Conservation (phyloP, 2,797 vertebrate species). For the Crenichthys baileyi region DNA sequence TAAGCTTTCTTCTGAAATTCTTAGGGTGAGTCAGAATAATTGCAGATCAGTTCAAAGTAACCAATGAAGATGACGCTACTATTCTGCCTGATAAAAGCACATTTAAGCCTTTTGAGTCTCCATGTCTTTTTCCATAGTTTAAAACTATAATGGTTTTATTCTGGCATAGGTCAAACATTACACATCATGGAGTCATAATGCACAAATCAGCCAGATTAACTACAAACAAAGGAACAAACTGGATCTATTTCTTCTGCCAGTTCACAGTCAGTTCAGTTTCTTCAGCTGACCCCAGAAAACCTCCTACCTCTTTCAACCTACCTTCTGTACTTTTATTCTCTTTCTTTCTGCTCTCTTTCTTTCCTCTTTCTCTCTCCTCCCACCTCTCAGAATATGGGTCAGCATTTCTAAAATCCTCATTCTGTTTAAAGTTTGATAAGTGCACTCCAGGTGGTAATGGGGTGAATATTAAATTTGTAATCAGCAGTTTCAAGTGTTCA, state of each 20-base stretch:
- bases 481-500: constrained; percentile 50
- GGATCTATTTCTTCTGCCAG: constrained; percentile 37
- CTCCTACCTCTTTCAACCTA: constrained; percentile 20
- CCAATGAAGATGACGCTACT: neutral
- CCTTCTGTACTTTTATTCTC: constrained; percentile 22
- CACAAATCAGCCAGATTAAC: constrained; percentile 36
- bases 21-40: neutral
- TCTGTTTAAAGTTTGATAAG: constrained; percentile 72
- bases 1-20: neutral
- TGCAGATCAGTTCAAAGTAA: neutral
- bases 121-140: constrained; percentile 34
- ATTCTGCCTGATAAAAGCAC: neutral
- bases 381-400: constrained; percentile 70
- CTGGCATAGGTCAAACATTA: constrained; percentile 42
- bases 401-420: constrained; percentile 67
- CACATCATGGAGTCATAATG: constrained; percentile 41
- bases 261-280: constrained; percentile 27
- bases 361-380: constrained; percentile 24
- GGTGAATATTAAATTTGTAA: constrained; percentile 70
- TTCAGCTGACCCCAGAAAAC: constrained; percentile 44
- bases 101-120: neutral
- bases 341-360: constrained; percentile 16
- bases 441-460: constrained; percentile 69
- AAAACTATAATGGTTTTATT: constrained; percentile 39
- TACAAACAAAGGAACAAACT: constrained; percentile 29